Evolutionary conservation across 2,888 invertebrate species (phyloP).

Genomic region (Acronicta aceris): DNA sequence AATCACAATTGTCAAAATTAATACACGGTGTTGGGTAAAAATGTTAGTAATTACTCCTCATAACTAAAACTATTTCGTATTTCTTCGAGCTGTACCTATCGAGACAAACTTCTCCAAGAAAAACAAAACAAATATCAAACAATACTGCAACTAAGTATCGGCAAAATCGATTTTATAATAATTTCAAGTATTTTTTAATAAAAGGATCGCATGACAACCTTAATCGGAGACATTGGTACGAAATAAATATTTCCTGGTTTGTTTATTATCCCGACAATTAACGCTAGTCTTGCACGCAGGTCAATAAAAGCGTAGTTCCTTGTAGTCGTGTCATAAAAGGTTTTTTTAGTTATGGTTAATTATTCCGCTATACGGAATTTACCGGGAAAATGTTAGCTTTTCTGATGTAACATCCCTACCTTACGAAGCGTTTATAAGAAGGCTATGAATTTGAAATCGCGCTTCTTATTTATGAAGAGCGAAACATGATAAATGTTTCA

Average conservation of each 20-base stretch:
- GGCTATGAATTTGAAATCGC: neutral
- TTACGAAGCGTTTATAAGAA: constrained; percentile 9
- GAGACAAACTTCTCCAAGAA: no score
- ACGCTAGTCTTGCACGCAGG: constrained; percentile 32
- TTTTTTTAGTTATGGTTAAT: constrained; percentile 21
- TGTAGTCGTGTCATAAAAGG: constrained; percentile 23
- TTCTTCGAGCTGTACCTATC: no score
- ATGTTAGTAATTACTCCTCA: no score
- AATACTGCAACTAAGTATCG: no score
- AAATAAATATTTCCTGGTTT: constrained; percentile 21
- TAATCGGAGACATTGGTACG: constrained; percentile 16
- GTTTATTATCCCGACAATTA: constrained; percentile 22
- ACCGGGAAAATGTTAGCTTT: constrained; percentile 4
- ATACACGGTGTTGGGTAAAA: no score
- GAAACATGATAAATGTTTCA: constrained; percentile 9
- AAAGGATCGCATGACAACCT: constrained; percentile 31
- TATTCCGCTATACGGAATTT: neutral
- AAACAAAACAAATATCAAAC: no score
- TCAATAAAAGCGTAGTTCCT: constrained; percentile 25
- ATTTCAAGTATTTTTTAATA: constrained; percentile 18
- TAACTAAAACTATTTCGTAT: no score
- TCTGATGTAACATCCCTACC: constrained; percentile 14
- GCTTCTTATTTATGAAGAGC: constrained; percentile 19
- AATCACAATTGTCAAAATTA: no score
- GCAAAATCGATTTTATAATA: no score